Percentiles rank a stretch among this genome's conserved stretches.
These are phyloP conservation scores for Drosophila saltans DNA, from an alignment of 1,140 invertebrate species.

Conservation along the genomic window DNA sequence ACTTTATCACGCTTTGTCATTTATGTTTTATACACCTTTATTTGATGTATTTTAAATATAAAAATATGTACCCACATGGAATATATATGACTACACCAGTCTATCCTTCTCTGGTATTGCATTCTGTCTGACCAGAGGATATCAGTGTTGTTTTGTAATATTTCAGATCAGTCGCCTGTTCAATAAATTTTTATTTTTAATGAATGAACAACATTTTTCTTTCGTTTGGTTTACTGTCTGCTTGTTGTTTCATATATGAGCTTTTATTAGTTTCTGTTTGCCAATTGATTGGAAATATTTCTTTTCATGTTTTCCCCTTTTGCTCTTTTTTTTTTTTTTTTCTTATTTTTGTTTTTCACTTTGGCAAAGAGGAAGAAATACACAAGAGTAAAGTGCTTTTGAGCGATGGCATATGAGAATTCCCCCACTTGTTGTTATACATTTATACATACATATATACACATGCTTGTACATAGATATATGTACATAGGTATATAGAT, in stretches of 20 bases:
- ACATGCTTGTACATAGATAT: not conserved
- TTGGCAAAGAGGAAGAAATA: slow-evolving; percentile 32
- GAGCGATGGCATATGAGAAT: slow-evolving; percentile 65
- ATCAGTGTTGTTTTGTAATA: slow-evolving; percentile 45
- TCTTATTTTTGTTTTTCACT: slow-evolving; percentile 40
- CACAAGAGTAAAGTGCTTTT: slow-evolving; percentile 48
- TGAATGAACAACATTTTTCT: slow-evolving; percentile 78
- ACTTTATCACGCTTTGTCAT: not conserved
- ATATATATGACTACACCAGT: no score
- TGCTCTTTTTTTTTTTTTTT: not conserved
- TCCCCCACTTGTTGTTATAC: slow-evolving; percentile 19
- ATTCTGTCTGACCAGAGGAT: slow-evolving; percentile 36
- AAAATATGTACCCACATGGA: no score
- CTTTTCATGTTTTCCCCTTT: slow-evolving; percentile 76
- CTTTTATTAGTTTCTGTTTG: slow-evolving; percentile 77
- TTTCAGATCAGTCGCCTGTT: slow-evolving; percentile 60
- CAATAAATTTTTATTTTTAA: slow-evolving; percentile 79
- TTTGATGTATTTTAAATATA: not conserved
- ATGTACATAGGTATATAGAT: not conserved
- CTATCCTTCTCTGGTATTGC: slow-evolving; percentile 12
- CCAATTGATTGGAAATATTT: slow-evolving; percentile 81
- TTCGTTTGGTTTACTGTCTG: slow-evolving; percentile 39
- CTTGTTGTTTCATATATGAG: slow-evolving; percentile 56
- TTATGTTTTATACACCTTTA: slow-evolving; percentile 16
- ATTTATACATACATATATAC: not conserved